Evolutionary conservation across 2,888 invertebrate genomes (phyloP).

Genomic region (Oscheius sp.): DNA sequence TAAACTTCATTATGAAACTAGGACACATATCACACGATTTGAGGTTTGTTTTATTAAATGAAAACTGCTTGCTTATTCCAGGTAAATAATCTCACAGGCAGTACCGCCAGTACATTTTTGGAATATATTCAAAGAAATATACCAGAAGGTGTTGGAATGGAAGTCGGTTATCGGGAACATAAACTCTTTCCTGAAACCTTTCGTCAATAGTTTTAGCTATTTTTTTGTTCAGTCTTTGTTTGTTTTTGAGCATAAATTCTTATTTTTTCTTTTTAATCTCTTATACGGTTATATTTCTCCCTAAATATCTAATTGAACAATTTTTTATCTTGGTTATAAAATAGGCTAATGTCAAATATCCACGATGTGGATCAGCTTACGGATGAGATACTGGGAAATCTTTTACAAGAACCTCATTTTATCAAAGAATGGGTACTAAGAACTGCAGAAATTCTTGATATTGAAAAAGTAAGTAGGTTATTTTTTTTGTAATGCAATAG

Average conservation of each 20-base stretch:
- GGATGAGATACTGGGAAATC: constrained; percentile 3
- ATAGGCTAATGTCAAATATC: background rate
- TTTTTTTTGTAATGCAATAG: background rate
- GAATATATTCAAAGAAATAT: constrained; percentile 95
- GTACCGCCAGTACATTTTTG: constrained; percentile 91
- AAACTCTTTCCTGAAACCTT: constrained; percentile 56
- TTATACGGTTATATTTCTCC: too few species aligned
- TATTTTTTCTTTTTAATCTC: background rate
- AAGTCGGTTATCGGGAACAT: constrained; percentile 73
- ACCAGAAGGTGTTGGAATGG: constrained; percentile 94
- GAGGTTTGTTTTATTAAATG: constrained; percentile 75
- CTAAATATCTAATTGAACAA: too few species aligned
- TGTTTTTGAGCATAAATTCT: constrained; percentile 1
- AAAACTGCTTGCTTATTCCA: constrained; percentile 52
- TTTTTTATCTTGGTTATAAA: too few species aligned
- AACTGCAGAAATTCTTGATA: background rate
- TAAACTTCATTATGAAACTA: constrained; percentile 90
- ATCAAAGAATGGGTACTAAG: background rate
- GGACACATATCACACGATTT: constrained; percentile 85
- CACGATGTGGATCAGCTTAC: constrained; percentile 10
- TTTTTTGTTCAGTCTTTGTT: constrained; percentile 8
- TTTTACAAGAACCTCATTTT: constrained; percentile 2
- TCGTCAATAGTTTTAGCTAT: constrained; percentile 6
- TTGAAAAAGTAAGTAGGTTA: background rate
- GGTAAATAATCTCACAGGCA: constrained; percentile 87